Conservation (phyloP, 2,888 invertebrate species). For the Epinotia bilunana region DNA sequence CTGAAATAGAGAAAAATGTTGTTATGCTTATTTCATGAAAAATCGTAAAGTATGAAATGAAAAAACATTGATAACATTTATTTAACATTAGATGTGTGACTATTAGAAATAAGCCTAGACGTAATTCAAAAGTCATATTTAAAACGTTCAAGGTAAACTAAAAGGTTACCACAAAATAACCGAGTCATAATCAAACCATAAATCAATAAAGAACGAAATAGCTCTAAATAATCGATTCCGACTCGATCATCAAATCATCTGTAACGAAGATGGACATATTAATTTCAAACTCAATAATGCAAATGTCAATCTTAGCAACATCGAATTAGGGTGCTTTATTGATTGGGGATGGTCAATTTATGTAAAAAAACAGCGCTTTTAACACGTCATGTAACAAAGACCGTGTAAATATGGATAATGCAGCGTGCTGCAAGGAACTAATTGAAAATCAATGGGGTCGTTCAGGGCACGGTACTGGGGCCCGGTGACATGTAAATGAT, state of each 20-base stretch:
- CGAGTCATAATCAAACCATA: slow-evolving; percentile 77
- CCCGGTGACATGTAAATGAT: slow-evolving; percentile 78
- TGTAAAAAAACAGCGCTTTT: slow-evolving; percentile 57
- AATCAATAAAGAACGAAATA: slow-evolving; percentile 78
- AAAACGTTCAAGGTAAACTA: slow-evolving; percentile 45
- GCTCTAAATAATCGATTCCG: slow-evolving; percentile 77
- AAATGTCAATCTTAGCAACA: slow-evolving; percentile 55
- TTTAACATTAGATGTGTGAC: not conserved
- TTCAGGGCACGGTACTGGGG: slow-evolving; percentile 62
- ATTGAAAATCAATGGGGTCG: slow-evolving; percentile 82
- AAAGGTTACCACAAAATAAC: slow-evolving; percentile 59
- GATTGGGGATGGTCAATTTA: slow-evolving; percentile 39
- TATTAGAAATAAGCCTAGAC: not conserved
- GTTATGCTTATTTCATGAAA: not conserved
- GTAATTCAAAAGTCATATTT: not conserved
- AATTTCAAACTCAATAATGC: slow-evolving; percentile 60
- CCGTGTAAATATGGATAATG: slow-evolving; percentile 82
- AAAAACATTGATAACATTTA: not conserved
- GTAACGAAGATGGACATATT: slow-evolving; percentile 80
- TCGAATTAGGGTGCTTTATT: slow-evolving; percentile 57
- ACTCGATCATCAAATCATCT: slow-evolving; percentile 80
- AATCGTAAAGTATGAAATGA: not conserved
- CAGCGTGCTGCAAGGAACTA: slow-evolving; percentile 78
- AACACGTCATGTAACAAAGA: slow-evolving; percentile 72
- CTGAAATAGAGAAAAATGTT: slow-evolving; percentile 83